These are phyloP conservation scores for Ceyx margarethae DNA, from an alignment of 2,113 vertebrate species.

Conservation along the genomic window DNA sequence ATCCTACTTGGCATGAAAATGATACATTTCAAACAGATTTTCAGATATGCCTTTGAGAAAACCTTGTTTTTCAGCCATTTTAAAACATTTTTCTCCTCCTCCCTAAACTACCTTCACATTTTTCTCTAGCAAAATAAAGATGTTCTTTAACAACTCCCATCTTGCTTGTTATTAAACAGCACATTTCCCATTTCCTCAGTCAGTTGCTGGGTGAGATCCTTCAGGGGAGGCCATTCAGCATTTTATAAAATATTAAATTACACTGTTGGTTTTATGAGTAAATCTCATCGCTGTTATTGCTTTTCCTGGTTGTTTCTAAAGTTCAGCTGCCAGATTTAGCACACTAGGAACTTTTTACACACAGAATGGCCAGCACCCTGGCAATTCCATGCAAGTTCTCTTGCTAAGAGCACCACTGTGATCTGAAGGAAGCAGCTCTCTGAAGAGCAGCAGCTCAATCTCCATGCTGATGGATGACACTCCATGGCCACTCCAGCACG, in stretches of 20 bases:
- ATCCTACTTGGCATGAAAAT: constrained; percentile 30
- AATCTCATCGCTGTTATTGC: neutral
- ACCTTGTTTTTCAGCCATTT: constrained; percentile 3
- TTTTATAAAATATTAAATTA: constrained; percentile 14
- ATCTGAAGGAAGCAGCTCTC: neutral
- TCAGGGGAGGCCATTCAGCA: neutral
- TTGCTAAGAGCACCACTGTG: neutral
- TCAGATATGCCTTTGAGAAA: neutral
- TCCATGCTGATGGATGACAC: neutral
- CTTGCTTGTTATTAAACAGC: constrained; percentile 41
- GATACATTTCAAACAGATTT: constrained; percentile 27
- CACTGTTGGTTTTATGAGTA: neutral
- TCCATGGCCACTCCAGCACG: neutral
- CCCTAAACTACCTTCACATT: constrained; percentile 7
- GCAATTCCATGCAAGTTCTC: neutral
- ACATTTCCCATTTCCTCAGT: constrained; percentile 20
- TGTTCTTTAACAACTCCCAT: constrained; percentile 15
- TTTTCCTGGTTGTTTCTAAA: neutral
- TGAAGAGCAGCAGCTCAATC: neutral
- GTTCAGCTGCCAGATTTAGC: neutral
- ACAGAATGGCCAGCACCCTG: neutral
- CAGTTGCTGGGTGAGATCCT: constrained; percentile 20
- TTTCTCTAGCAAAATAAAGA: constrained; percentile 15
- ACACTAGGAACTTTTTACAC: neutral
- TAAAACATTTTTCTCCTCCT: neutral